phyloP scores from a whole-genome alignment of 2,797 vertebrate species.

The Sebastes jordani region DNA sequence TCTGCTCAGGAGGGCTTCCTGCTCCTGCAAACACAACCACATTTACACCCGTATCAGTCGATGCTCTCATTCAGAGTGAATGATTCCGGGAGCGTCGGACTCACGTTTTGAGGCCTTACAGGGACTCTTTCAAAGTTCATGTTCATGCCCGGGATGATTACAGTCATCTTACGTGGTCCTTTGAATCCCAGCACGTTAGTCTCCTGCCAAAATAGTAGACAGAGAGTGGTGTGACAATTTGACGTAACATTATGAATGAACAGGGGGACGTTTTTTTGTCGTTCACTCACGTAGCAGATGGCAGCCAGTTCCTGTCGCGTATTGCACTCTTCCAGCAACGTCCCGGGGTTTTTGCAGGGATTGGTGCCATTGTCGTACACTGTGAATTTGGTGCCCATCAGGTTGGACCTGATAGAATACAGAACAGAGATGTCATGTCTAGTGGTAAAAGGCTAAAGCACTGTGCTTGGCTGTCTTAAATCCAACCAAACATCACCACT shows the following conservation, averaged over 20 bases:
- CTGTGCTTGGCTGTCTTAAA: neutral
- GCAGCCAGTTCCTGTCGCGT: conserved; percentile 93
- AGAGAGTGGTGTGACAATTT: neutral
- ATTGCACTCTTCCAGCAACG: conserved; percentile 87
- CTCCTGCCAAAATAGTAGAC: conserved; percentile 81
- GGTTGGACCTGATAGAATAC: conserved; percentile 90
- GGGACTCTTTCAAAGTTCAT: conserved; percentile 93
- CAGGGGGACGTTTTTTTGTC: neutral
- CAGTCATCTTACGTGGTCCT: conserved; percentile 97
- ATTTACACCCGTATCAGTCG: neutral
- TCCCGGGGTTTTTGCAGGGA: conserved; percentile 87
- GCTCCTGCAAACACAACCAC: conserved; percentile 82
- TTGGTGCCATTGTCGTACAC: conserved; percentile 94
- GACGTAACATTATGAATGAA: neutral
- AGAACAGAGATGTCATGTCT: too few species aligned
- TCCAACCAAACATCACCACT: neutral
- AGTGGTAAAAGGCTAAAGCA: neutral
- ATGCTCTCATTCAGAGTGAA: neutral
- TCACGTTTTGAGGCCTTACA: conserved; percentile 89
- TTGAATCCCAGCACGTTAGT: conserved; percentile 98
- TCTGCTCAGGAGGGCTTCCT: conserved; percentile 90
- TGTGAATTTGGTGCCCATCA: conserved; percentile 98
- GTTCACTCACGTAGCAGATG: conserved; percentile 90
- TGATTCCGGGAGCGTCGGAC: conserved; percentile 34
- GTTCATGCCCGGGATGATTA: conserved; percentile 97